Base-by-base conservation (phyloP, 1,140 invertebrate genomes). In the Drosophila nannoptera region DNA sequence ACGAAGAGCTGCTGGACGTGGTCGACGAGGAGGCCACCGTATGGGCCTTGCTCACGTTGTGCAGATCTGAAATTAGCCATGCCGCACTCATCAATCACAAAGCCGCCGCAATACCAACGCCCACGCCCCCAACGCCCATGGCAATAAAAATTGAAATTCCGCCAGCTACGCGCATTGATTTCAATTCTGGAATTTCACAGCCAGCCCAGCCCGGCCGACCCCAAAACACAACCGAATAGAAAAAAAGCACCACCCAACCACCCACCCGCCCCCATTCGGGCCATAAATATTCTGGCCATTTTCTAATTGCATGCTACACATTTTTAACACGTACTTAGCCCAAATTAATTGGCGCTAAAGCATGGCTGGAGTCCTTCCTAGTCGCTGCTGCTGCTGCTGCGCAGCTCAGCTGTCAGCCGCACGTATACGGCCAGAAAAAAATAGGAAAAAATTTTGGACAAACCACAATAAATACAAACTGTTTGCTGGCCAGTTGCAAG, bases 401-500 rank as follows among this genome's bases (percentile, higher is more conserved):
- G 11, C 36, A 38, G 32, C 63, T 66, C 67, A 72, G 56, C 69
- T 83, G 78, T 83, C 78, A 83, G 61, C 73, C 55, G 75, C 78
- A 83, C 69, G 75, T 59, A 73, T 62, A 63, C 46, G 31, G 31
- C 9, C 4, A 7, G 9, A 40, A 42, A 12, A 29, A 46, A 46
- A n/a, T n/a, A n/a, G n/a, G n/a, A n/a, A n/a, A 58, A 65, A 67
- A 71, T 52, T 16, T 31, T 38, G 54, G 31, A 75, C 71, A 78
- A 69, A 76, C 77, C 77, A 80, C 80, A 83, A 73, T 83, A 82
- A 82, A 82, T 82, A 82, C 78, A 82, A 82, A 82, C 78, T 76
- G 73, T 77, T 73, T 78, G 68, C 62, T n/a, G 35, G 2, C 61
- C 45, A 67, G 49, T 71, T 38, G 58, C 52, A 83, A 69, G 48